These are phyloP conservation scores for Tachypleus tridentatus DNA, from an alignment of 1,140 invertebrate genomes.

Conservation along the genomic window DNA sequence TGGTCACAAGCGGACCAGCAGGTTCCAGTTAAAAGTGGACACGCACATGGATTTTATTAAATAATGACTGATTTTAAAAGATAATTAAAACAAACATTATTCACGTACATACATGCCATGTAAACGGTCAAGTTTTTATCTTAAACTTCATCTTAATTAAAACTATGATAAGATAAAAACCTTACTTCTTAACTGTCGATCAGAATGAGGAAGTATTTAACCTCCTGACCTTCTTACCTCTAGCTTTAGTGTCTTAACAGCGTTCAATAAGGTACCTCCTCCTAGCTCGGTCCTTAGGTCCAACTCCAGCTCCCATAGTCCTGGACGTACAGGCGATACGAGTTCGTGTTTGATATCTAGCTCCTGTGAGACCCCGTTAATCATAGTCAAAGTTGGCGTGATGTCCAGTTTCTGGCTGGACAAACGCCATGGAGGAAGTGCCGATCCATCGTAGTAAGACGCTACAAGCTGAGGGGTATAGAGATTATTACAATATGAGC, in stretches of 20 bases:
- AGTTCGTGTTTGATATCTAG: conserved; percentile 32
- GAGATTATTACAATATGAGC: no score
- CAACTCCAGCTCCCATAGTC: conserved; percentile 61
- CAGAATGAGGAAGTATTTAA: no score
- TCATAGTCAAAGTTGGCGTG: conserved; percentile 32
- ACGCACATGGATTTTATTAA: no score
- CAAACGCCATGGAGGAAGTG: conserved; percentile 44
- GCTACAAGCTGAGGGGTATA: conserved; percentile 39
- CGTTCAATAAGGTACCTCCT: conserved; percentile 1
- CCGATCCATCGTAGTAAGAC: conserved; percentile 63
- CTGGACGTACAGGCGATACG: conserved; percentile 45
- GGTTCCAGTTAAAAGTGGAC: no score
- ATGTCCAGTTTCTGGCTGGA: conserved; percentile 37
- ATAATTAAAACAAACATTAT: no score
- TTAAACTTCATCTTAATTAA: no score
- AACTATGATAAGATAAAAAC: no score
- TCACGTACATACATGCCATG: no score
- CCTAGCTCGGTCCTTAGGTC: conserved; percentile 42
- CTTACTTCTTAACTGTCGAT: no score
- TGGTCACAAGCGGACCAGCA: no score
- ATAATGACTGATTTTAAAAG: no score
- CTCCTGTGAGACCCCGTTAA: conserved; percentile 39
- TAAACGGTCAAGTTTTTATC: no score
- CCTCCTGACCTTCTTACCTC: conserved; percentile 27
- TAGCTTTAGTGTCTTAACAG: conserved; percentile 15